Conservation (phyloP, 2,113 vertebrate species). For the Ageneiosus marmoratus region DNA sequence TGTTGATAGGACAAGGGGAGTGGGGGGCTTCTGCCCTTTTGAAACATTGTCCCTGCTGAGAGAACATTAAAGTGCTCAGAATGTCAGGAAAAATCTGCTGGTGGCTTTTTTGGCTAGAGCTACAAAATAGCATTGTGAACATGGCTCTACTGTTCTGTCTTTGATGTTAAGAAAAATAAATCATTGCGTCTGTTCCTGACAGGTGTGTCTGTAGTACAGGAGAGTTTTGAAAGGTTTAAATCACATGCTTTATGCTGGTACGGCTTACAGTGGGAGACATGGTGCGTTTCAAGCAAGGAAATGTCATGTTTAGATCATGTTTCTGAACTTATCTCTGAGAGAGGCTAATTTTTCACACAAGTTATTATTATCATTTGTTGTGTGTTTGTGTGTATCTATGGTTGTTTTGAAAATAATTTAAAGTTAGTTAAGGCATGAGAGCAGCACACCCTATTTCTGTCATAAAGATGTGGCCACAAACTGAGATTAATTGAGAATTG, state of each 20-base stretch:
- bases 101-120: constrained; percentile 63
- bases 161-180: constrained; percentile 54
- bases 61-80: constrained; percentile 70
- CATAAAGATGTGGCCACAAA: not conserved
- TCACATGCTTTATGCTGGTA: not conserved
- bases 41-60: constrained; percentile 60
- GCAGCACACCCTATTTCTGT: not conserved
- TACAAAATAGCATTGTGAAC: constrained; percentile 67
- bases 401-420: not conserved
- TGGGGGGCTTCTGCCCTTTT: constrained; percentile 63
- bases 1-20: constrained; percentile 51
- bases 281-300: not conserved
- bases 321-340: not conserved
- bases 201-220: constrained; percentile 31
- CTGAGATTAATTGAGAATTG: not conserved
- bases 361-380: not conserved
- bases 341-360: too few relatives aligned
- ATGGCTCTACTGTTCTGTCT: constrained; percentile 41
- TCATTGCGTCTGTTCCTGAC: constrained; percentile 29
- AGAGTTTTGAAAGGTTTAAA: not conserved
- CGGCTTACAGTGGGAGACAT: too few relatives aligned
- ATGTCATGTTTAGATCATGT: not conserved
- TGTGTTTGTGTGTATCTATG: not conserved
- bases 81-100: constrained; percentile 68
- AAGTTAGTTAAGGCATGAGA: not conserved